Percentiles rank a stretch among this genome's conserved stretches.
Evolutionary conservation across 2,888 invertebrate genomes (phyloP).

Genomic region (Incurvaria masculella): DNA sequence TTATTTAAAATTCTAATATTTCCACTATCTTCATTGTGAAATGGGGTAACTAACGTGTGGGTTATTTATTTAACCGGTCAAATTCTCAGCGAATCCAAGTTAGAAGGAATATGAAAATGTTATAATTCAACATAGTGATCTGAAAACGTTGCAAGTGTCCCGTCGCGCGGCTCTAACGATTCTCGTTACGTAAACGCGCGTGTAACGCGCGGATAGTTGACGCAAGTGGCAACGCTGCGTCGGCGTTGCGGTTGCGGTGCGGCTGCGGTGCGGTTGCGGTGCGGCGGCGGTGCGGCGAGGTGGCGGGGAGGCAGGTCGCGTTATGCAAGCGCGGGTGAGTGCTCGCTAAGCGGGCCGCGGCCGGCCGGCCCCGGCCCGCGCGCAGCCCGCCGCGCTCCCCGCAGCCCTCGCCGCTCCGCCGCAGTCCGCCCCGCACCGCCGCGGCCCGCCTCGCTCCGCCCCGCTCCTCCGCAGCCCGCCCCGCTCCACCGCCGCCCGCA

Average conservation of each 20-base stretch:
- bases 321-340: constrained; percentile 59
- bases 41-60: too few relatives aligned
- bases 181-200: constrained; percentile 7
- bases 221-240: background rate
- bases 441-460: constrained; percentile 13
- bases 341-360: constrained; percentile 67
- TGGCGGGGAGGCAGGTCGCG: constrained; percentile 24
- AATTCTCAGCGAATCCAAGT: too few relatives aligned
- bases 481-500: constrained; percentile 10
- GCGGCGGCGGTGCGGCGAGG: constrained; percentile 13
- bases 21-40: too few relatives aligned
- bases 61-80: too few relatives aligned
- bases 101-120: too few relatives aligned
- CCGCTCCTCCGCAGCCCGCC: constrained; percentile 15
- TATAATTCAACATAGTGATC: too few relatives aligned
- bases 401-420: constrained; percentile 40
- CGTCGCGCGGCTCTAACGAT: constrained; percentile 23
- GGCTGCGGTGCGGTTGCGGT: constrained; percentile 40
- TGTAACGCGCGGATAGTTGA: constrained; percentile 2
- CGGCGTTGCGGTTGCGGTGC: constrained; percentile 21
- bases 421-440: constrained; percentile 1
- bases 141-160: too few relatives aligned
- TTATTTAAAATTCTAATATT: too few relatives aligned
- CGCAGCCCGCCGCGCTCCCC: too few relatives aligned
- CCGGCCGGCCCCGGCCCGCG: constrained; percentile 47